Conservation (phyloP, 2,113 vertebrate genomes). For the Gymnorhina tibicen region DNA sequence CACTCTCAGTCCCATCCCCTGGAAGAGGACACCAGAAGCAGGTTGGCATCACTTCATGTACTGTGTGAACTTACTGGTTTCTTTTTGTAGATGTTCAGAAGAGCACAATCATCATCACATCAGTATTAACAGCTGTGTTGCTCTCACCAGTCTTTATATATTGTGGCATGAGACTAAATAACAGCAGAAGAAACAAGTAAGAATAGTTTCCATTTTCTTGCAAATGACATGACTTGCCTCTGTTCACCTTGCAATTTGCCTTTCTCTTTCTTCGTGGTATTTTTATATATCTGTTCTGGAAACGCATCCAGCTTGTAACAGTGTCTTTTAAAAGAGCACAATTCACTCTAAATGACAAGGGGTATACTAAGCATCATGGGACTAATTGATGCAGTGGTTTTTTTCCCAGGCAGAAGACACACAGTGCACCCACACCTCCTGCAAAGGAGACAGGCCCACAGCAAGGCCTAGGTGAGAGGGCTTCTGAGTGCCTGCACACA, state of each 20-base stretch:
- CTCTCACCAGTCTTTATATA: rapidly evolving
- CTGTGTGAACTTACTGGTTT: neutral
- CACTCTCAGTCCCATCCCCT: neutral
- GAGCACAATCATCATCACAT: neutral
- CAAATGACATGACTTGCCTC: neutral
- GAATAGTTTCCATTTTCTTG: neutral
- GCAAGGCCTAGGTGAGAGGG: neutral
- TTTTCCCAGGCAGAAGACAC: neutral
- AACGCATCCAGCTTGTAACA: neutral
- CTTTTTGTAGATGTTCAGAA: neutral
- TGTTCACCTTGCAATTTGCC: neutral
- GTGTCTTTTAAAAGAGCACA: neutral
- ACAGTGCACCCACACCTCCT: neutral
- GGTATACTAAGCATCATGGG: neutral
- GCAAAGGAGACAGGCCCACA: neutral
- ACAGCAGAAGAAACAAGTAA: neutral
- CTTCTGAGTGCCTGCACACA: rapidly evolving
- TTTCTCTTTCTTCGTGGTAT: neutral
- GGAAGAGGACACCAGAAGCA: neutral
- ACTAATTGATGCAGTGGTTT: neutral
- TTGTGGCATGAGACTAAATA: neutral
- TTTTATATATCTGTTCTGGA: neutral
- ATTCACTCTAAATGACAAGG: neutral
- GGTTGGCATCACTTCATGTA: neutral
- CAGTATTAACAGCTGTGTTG: rapidly evolving